These are phyloP conservation scores for Benitochromis conjunctus DNA, from an alignment of 2,113 vertebrate species.

Conservation along the genomic window DNA sequence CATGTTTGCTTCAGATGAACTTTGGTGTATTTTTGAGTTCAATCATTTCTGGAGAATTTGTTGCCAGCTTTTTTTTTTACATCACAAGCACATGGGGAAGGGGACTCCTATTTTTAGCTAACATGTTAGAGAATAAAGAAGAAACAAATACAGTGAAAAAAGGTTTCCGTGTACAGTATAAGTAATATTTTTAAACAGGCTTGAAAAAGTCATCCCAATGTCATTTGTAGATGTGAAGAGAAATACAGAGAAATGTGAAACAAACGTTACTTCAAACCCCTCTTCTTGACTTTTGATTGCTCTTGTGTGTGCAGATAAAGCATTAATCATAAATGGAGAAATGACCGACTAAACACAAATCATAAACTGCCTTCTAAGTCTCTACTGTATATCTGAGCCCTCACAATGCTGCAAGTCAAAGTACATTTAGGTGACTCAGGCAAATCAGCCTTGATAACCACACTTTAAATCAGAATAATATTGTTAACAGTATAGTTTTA, in stretches of 20 bases:
- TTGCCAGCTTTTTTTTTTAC: not conserved
- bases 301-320: not conserved
- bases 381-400: not conserved
- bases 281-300: not conserved
- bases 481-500: not conserved
- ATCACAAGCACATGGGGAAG: not conserved
- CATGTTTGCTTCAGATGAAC: not conserved
- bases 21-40: not conserved
- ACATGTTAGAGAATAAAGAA: not conserved
- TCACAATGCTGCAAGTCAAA: not conserved
- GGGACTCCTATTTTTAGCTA: not conserved
- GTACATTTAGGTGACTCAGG: not conserved
- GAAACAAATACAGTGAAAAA: not conserved
- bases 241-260: not conserved
- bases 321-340: not conserved
- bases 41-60: not conserved
- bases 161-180: not conserved
- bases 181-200: not conserved
- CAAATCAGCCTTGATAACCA: not conserved
- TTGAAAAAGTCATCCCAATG: not conserved
- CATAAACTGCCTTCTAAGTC: not conserved
- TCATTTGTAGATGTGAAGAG: not conserved
- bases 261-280: not conserved
- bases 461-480: slow-evolving; percentile 11
- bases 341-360: not conserved